Evolutionary conservation across 2,113 vertebrate genomes (phyloP).

Genomic region (Cololabis saira): DNA sequence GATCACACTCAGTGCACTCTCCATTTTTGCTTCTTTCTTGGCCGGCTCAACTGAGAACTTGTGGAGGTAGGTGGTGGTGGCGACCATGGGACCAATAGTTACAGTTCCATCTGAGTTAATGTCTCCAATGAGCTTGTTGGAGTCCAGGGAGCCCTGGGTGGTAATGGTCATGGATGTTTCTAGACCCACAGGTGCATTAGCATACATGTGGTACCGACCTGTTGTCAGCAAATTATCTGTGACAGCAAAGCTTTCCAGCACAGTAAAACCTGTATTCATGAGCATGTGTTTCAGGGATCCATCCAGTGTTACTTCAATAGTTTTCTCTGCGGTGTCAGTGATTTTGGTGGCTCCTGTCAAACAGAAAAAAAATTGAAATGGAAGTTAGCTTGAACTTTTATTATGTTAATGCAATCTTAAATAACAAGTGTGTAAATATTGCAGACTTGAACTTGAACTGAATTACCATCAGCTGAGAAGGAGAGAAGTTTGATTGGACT

Average conservation of each 20-base stretch:
- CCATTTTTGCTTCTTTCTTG: conserved; percentile 74
- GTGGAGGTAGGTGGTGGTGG: conserved; percentile 77
- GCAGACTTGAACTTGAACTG: conserved; percentile 6
- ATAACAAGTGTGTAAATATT: not conserved
- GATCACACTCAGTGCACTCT: conserved; percentile 83
- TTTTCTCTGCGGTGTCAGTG: conserved; percentile 69
- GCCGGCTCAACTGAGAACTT: conserved; percentile 76
- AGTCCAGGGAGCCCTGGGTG: conserved; percentile 69
- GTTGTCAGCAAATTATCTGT: conserved; percentile 70
- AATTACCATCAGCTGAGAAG: conserved; percentile 87
- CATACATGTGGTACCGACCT: conserved; percentile 75
- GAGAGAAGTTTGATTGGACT: conserved; percentile 84
- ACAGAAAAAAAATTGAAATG: conserved; percentile 33
- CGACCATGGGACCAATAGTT: conserved; percentile 74
- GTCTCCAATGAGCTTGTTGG: conserved; percentile 74
- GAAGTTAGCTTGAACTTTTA: not conserved
- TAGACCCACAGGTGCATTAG: conserved; percentile 78
- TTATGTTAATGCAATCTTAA: not conserved
- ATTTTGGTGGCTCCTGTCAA: conserved; percentile 82
- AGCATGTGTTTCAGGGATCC: conserved; percentile 84
- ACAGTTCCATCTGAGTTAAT: conserved; percentile 80
- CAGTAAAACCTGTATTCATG: conserved; percentile 80
- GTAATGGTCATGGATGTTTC: conserved; percentile 79
- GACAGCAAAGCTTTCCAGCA: conserved; percentile 69
- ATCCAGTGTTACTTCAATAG: conserved; percentile 67